Evolutionary conservation across 2,888 invertebrate genomes (phyloP).

Genomic region (Calliphora vomitoria): DNA sequence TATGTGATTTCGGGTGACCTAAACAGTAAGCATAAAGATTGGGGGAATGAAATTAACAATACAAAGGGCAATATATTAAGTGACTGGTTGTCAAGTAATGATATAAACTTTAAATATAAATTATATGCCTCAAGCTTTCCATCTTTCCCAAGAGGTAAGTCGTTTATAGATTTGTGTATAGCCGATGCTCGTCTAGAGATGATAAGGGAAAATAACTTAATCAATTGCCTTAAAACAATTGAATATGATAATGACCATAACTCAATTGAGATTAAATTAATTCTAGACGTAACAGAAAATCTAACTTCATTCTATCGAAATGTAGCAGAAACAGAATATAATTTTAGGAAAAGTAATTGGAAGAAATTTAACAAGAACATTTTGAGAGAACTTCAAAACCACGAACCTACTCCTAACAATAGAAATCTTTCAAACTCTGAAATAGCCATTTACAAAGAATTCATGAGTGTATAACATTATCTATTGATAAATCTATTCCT

Average conservation of each 20-base stretch:
- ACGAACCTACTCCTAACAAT: not conserved
- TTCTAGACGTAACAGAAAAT: not conserved
- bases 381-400: not conserved
- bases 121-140: not conserved
- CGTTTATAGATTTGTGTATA: too few relatives aligned
- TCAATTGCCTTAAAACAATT: slow-evolving; percentile 20
- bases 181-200: too few relatives aligned
- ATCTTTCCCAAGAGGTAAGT: too few relatives aligned
- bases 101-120: not conserved
- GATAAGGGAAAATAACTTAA: not conserved
- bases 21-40: slow-evolving; percentile 11
- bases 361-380: not conserved
- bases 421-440: slow-evolving; percentile 9
- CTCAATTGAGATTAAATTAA: not conserved
- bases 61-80: slow-evolving; percentile 9
- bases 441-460: too few relatives aligned
- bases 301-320: not conserved
- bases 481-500: slow-evolving; percentile 3
- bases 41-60: not conserved
- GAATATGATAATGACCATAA: slow-evolving; percentile 24
- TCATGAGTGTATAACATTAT: too few relatives aligned
- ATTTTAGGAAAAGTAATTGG: slow-evolving; percentile 18
- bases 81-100: not conserved
- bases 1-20: slow-evolving; percentile 8
- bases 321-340: not conserved